A percentile compares a stretch with the other conserved stretches of the same genome.
These are phyloP conservation scores for Chrysotoxum bicinctum DNA, from an alignment of 2,888 invertebrate species.

Conservation along the genomic window DNA sequence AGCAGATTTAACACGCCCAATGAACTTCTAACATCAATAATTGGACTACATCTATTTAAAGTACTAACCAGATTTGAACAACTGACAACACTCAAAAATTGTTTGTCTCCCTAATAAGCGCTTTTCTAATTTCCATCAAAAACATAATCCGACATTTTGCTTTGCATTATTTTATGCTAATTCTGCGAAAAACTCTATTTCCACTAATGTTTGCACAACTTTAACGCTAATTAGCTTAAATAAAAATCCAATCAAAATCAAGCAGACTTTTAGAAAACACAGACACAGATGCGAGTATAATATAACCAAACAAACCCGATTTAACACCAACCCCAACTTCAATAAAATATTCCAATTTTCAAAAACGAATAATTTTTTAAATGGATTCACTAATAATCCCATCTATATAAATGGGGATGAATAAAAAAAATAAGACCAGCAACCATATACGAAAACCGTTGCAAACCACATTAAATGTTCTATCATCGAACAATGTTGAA, in stretches of 20 bases:
- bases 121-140: neutral
- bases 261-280: neutral
- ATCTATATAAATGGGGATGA: neutral
- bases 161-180: conserved; percentile 27
- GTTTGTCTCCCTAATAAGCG: neutral
- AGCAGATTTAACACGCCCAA: neutral
- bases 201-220: neutral
- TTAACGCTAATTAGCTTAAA: neutral
- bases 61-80: neutral
- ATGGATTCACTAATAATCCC: conserved; percentile 9
- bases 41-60: neutral
- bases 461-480: neutral
- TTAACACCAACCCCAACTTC: neutral
- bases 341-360: neutral
- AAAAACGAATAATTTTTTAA: neutral
- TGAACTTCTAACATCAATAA: neutral
- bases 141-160: neutral
- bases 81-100: neutral
- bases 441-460: neutral
- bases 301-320: neutral
- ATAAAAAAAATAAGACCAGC: neutral
- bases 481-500: neutral
- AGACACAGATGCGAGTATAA: neutral
- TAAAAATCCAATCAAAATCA: neutral
- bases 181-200: neutral